These are phyloP conservation scores for Chaetogeoica ovagalla DNA, from an alignment of 2,888 invertebrate species.

Conservation along the genomic window DNA sequence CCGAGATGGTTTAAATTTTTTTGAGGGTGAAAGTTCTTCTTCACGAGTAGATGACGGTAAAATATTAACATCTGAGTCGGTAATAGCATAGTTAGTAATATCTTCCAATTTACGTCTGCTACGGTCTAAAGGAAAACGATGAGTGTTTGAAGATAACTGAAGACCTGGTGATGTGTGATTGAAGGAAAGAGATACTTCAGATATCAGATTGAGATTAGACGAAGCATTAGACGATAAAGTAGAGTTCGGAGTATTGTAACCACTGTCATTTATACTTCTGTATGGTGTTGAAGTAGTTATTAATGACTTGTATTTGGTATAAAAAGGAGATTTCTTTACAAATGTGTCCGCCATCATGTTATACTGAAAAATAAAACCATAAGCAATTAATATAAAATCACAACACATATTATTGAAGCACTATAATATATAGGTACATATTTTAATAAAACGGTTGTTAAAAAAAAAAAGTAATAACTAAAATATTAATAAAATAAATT, in stretches of 20 bases:
- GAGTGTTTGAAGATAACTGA: conserved; percentile 11
- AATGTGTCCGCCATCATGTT: conserved; percentile 35
- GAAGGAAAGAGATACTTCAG: conserved; percentile 34
- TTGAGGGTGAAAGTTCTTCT: conserved; percentile 33
- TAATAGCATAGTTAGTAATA: conserved; percentile 5
- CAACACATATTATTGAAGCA: neutral
- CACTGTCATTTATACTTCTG: conserved; percentile 42
- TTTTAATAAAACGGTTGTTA: too few species aligned
- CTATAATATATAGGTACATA: neutral
- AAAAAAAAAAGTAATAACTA: too few species aligned
- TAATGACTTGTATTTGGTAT: conserved; percentile 20
- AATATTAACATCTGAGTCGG: neutral
- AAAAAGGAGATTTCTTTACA: conserved; percentile 30
- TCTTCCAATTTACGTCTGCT: conserved; percentile 8
- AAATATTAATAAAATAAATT: neutral
- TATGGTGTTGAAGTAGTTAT: conserved; percentile 42
- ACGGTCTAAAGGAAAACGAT: neutral
- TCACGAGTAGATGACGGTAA: neutral
- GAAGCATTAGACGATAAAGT: conserved; percentile 20
- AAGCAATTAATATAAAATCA: conserved; percentile 5
- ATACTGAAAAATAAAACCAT: conserved; percentile 2
- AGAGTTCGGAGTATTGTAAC: conserved; percentile 32
- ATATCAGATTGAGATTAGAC: conserved; percentile 24
- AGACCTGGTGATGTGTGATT: conserved; percentile 8
- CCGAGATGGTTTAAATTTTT: conserved; percentile 31